Base-by-base conservation (phyloP, 1,140 invertebrate genomes). In the Micrasema minimum region DNA sequence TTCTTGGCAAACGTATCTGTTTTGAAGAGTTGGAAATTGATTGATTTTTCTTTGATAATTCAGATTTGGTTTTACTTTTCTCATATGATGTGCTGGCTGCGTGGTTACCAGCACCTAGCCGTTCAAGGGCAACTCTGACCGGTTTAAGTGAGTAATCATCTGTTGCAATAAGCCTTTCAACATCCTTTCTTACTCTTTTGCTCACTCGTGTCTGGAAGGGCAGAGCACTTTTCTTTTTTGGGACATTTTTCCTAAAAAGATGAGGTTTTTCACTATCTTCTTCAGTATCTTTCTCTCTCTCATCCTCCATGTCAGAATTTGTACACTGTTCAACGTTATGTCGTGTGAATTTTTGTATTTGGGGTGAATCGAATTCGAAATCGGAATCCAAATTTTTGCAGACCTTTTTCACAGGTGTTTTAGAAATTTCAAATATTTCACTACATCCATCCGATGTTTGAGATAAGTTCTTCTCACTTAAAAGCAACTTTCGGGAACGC, bases 361-460 rank as follows among this genome's bases (percentile, higher is more conserved):
- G 46, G 12, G 64, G 64, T n/a, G 64, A 66, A 53, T 66, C 46
- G 9, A 55, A 18, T 10, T 66, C 64, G 22, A 26, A 51, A 37
- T 66, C 64, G 7, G 64, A 66, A 41, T 41, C 37, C 2, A 31
- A 4, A 26, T 66, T 22, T 35, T 14, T 55, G 31, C 38, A 11
- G 41, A 11, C 12, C 31, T 1, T 66, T 20, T 66, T 55, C 23
- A 66, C 0, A 0, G 35, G 41, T 5, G 59, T 64, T 31, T 31
- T 31, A 31, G 26, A 31, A 16, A 45, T 3, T 43, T 59, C 55
- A 41, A 12, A 7, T 11, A 18, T 38, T 43, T 59, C 59, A 64
- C 59, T 64, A 2, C 11, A 45, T 11, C 26, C 6, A 20, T 64
- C 59, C n/a, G 59, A 64, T 16, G 10, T 9, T 20, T 64, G 59